A percentile compares a stretch with the other conserved stretches of the same genome.
Evolutionary conservation across 2,888 invertebrate species (phyloP).

Genomic region (Dendrolimus houi): DNA sequence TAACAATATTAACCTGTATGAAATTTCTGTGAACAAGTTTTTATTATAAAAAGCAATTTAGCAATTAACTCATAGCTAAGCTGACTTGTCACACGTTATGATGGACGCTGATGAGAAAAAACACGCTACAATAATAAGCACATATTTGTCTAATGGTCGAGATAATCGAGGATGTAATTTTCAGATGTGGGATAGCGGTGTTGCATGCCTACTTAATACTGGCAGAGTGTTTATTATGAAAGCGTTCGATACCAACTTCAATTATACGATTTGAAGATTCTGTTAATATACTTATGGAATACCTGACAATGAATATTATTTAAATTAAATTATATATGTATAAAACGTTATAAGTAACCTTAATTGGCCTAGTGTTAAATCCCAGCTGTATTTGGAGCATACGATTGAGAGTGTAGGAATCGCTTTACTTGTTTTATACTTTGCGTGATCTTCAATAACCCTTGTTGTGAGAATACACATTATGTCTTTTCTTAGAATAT

Average conservation of each 20-base stretch:
- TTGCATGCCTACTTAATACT: slow-evolving; percentile 37
- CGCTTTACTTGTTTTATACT: no score
- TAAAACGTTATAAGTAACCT: no score
- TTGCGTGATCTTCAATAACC: no score
- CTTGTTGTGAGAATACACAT: no score
- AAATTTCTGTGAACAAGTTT: not conserved
- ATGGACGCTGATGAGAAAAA: not conserved
- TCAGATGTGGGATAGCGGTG: slow-evolving; percentile 27
- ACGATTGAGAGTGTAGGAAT: no score
- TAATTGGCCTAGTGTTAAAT: no score
- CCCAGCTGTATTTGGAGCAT: no score
- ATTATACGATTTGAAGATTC: not conserved
- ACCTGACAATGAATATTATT: no score
- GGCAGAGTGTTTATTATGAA: slow-evolving; percentile 19
- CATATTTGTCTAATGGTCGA: slow-evolving; percentile 13
- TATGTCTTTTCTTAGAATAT: no score
- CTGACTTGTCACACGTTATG: not conserved
- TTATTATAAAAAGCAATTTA: not conserved
- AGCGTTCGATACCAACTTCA: slow-evolving; percentile 14
- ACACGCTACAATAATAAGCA: not conserved
- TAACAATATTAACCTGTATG: not conserved
- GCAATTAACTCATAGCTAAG: slow-evolving; percentile 1
- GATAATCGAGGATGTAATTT: slow-evolving; percentile 61
- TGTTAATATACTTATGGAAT: no score
- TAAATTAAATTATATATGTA: no score